Conservation (phyloP, 2,888 invertebrate genomes). For the Thymelicus sylvestris region DNA sequence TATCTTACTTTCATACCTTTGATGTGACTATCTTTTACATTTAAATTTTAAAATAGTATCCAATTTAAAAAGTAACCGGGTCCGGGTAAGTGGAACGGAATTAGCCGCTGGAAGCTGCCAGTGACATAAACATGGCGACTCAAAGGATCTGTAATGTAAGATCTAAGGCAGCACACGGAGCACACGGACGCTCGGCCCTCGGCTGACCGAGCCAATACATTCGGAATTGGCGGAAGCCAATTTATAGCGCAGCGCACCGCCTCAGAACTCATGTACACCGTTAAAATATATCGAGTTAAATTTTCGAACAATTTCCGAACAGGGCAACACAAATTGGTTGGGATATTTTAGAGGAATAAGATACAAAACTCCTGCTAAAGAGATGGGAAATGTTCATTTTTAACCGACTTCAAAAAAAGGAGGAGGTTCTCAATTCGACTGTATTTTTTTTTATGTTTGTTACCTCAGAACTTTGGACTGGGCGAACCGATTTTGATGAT, state of each 20-base stretch:
- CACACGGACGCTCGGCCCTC: background rate
- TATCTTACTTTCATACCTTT: too few relatives aligned
- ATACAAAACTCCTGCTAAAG: too few relatives aligned
- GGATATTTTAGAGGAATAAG: too few relatives aligned
- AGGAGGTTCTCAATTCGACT: too few relatives aligned
- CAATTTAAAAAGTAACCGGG: slow-evolving; percentile 15
- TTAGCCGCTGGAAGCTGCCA: slow-evolving; percentile 7
- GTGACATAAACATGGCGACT: slow-evolving; percentile 20
- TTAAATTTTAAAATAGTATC: background rate
- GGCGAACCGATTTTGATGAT: too few relatives aligned
- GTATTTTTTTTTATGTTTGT: too few relatives aligned
- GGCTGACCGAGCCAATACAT: slow-evolving; percentile 28
- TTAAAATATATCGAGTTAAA: slow-evolving; percentile 13
- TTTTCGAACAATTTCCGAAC: slow-evolving; percentile 15
- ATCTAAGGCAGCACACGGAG: too few relatives aligned
- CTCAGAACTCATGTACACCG: slow-evolving; percentile 12
- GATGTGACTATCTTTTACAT: background rate
- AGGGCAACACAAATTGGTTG: too few relatives aligned
- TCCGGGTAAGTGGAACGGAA: slow-evolving; percentile 13
- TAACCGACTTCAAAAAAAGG: too few relatives aligned
- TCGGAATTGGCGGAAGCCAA: slow-evolving; percentile 30
- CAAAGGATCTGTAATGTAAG: slow-evolving; percentile 17
- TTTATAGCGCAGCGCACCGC: slow-evolving; percentile 20
- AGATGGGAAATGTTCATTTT: too few relatives aligned
- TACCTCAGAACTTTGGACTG: too few relatives aligned